A percentile compares a stretch with the other conserved stretches of the same genome.
Conservation (phyloP, 2,113 vertebrate genomes). For the Cranoglanis bouderius region DNA sequence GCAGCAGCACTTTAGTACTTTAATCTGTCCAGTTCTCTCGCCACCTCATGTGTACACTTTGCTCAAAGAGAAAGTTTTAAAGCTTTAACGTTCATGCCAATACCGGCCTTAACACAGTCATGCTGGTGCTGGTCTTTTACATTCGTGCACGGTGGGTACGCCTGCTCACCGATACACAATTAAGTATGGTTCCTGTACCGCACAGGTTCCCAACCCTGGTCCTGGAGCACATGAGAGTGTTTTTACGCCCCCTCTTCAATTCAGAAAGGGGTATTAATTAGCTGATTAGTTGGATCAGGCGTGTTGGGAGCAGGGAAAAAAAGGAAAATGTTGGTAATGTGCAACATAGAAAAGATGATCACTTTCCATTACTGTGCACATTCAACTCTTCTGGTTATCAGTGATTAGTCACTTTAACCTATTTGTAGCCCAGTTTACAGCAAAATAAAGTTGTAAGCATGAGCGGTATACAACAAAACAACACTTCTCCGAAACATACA, state of each 20-base stretch:
- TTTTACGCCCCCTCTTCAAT: no score
- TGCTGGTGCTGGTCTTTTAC: neutral
- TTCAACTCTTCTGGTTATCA: neutral
- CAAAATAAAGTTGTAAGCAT: neutral
- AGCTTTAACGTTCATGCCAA: neutral
- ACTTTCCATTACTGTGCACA: no score
- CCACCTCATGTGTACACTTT: neutral
- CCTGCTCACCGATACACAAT: neutral
- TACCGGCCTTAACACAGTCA: neutral
- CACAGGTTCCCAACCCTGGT: no score
- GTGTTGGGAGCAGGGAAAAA: neutral
- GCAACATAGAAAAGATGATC: neutral
- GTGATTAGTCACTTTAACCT: neutral
- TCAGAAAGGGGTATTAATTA: neutral
- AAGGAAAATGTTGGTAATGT: neutral
- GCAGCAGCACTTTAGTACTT: neutral
- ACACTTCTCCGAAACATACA: neutral
- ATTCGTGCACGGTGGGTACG: neutral
- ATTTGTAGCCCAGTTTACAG: neutral
- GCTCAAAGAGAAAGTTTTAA: neutral
- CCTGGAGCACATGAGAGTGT: no score
- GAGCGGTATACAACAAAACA: neutral
- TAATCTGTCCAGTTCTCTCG: neutral
- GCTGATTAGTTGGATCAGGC: neutral
- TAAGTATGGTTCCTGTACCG: neutral